Evolutionary conservation across 2,888 invertebrate genomes (phyloP).

Genomic region (Hypselothyrea guttata): DNA sequence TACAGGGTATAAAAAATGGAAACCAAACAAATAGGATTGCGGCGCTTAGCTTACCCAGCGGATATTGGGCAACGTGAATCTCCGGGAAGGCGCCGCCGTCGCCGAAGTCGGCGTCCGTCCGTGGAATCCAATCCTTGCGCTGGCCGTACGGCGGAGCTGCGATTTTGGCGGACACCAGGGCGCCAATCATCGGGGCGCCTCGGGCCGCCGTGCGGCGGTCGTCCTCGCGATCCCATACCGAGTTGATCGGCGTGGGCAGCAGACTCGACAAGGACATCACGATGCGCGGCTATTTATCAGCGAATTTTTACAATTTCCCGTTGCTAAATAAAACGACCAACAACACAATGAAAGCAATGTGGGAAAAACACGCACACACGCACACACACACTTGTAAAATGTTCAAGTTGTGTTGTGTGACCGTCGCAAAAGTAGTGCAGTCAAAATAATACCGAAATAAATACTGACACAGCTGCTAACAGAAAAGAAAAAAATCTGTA

Average conservation of each 20-base stretch:
- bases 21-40: too few relatives aligned
- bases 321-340: too few relatives aligned
- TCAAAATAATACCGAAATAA: too few relatives aligned
- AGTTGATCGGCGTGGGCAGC: constrained; percentile 93
- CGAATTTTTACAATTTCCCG: background rate
- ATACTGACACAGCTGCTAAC: too few relatives aligned
- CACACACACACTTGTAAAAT: too few relatives aligned
- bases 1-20: too few relatives aligned
- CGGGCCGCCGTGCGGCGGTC: constrained; percentile 84
- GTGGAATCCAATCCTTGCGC: constrained; percentile 96
- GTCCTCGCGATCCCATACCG: constrained; percentile 94
- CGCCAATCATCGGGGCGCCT: constrained; percentile 82
- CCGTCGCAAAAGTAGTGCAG: too few relatives aligned
- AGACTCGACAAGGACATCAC: constrained; percentile 85
- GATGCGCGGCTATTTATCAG: background rate
- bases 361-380: background rate
- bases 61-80: constrained; percentile 97
- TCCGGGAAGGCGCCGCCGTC: constrained; percentile 99
- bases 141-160: constrained; percentile 93
- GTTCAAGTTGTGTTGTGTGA: too few relatives aligned
- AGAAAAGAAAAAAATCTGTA: too few relatives aligned
- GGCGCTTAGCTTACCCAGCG: constrained; percentile 93
- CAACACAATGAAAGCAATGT: too few relatives aligned
- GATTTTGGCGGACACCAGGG: constrained; percentile 89
- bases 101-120: constrained; percentile 88